These are phyloP conservation scores for Brachystomella parvula DNA, from an alignment of 1,140 invertebrate species.

Conservation along the genomic window DNA sequence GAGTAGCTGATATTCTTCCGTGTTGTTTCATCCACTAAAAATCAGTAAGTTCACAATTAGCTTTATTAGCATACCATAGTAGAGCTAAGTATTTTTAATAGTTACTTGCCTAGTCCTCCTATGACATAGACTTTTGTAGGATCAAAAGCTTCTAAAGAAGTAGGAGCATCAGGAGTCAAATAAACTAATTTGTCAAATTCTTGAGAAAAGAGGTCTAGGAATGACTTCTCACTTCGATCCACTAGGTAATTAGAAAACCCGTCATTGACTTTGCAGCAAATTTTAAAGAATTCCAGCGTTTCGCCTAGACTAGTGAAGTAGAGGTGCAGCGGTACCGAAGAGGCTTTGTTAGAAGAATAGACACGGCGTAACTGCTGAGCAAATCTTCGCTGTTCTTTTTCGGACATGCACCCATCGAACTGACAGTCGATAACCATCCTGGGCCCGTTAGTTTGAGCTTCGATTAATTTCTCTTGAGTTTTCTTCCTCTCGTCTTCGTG, in stretches of 20 bases:
- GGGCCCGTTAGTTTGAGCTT: slow-evolving; percentile 5
- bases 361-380: slow-evolving; percentile 27
- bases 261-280: slow-evolving; percentile 25
- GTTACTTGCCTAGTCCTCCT: no score
- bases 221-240: slow-evolving; percentile 14
- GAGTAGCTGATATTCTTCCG: slow-evolving; percentile 38
- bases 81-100: no score
- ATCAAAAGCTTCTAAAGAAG: slow-evolving; percentile 39
- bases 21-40: slow-evolving; percentile 44
- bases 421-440: slow-evolving; percentile 32
- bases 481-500: slow-evolving; percentile 24
- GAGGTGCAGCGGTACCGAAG: slow-evolving; percentile 19
- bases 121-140: slow-evolving; percentile 43
- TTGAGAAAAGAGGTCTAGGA: slow-evolving; percentile 38
- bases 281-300: slow-evolving; percentile 15
- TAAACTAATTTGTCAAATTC: slow-evolving; percentile 40
- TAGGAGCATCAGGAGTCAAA: slow-evolving; percentile 41
- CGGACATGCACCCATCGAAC: slow-evolving; percentile 20
- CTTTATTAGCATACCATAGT: no score
- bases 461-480: slow-evolving; percentile 10
- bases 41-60: no score
- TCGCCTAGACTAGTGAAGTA: slow-evolving; percentile 21
- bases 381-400: slow-evolving; percentile 25
- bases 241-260: slow-evolving; percentile 29
- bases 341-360: slow-evolving; percentile 26